A percentile compares a stretch with the other conserved stretches of the same genome.
Conservation (phyloP, 2,113 vertebrate genomes). For the Syngnathoides biaculeatus region DNA sequence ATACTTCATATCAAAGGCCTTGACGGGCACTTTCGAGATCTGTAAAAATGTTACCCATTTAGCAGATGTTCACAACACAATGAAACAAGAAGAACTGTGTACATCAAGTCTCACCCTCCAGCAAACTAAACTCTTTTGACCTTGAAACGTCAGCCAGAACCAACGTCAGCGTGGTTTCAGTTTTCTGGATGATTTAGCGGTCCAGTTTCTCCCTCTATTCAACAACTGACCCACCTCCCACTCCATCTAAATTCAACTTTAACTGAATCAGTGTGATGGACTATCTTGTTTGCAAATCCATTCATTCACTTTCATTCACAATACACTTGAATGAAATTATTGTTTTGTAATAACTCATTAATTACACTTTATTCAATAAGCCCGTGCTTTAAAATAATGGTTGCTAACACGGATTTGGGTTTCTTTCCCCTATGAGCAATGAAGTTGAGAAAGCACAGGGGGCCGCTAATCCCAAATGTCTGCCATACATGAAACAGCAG, state of each 20-base stretch:
- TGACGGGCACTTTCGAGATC: background rate
- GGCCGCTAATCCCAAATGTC: background rate
- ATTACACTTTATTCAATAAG: background rate
- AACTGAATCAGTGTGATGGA: slow-evolving; percentile 8
- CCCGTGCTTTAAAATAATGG: background rate
- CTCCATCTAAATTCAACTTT: background rate
- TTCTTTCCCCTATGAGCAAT: background rate
- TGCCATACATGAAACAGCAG: slow-evolving; percentile 29
- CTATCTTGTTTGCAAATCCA: background rate
- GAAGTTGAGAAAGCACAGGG: background rate
- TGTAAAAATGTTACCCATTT: background rate
- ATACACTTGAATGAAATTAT: no score
- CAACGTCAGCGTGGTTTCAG: background rate
- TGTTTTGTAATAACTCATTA: no score
- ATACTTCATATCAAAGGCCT: background rate
- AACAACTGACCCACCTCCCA: background rate
- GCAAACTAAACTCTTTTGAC: background rate
- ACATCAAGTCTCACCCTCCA: background rate
- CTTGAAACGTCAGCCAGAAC: background rate
- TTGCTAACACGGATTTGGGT: background rate
- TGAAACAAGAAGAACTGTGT: background rate
- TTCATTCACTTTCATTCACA: background rate
- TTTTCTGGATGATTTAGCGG: background rate
- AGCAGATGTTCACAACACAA: background rate
- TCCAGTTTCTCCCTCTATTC: background rate